Base-by-base conservation (phyloP, 2,888 invertebrate species). In the Protodeltote pygarga region DNA sequence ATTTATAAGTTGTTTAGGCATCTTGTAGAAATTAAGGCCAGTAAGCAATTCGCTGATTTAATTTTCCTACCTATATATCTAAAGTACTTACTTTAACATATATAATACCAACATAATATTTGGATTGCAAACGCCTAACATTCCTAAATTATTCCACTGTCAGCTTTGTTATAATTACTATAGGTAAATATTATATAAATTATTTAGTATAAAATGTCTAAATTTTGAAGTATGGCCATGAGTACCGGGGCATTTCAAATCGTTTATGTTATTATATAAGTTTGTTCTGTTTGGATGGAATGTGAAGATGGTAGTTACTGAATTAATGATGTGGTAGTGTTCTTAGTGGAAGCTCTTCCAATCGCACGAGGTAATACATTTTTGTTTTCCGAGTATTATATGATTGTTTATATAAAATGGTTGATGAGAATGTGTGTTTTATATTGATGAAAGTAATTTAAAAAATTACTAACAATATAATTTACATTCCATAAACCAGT, bases 231-330 rank as follows among this genome's bases (percentile, higher is more conserved):
- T 67, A 53, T 54, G 62, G 71, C 77, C 71, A 59, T 60, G 83
- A 79, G 86, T 88, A 86, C 88, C 87, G 81, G 78, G 73, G 82
- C 82, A 79, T 75, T 62, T 77, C 75, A 72, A 77, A 62, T 57
- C 38, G 63, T 47, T 59, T 48, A 48, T 60, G n/a, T n/a, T n/a
- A n/a, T n/a, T n/a, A 38, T 59, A 42, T 66, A 65, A 50, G 61
- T 74, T 78, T 66, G 61, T 73, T 73, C 74, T 42, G 62, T 76
- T 79, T 77, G 57, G 65, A 71, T 79, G 78, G 71, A 77, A 74
- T 73, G 72, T 75, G 75, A 72, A 60, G 65, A 73, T 54, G 40
- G 66, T 79, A 79, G 76, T 66, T 74, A 79, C 73, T 73, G 68
- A 75, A 78, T 71, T 73, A 72, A 78, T 63, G 53, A 79, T 77